These are phyloP conservation scores for Barbus barbus DNA, from an alignment of 2,113 vertebrate genomes.

Conservation along the genomic window DNA sequence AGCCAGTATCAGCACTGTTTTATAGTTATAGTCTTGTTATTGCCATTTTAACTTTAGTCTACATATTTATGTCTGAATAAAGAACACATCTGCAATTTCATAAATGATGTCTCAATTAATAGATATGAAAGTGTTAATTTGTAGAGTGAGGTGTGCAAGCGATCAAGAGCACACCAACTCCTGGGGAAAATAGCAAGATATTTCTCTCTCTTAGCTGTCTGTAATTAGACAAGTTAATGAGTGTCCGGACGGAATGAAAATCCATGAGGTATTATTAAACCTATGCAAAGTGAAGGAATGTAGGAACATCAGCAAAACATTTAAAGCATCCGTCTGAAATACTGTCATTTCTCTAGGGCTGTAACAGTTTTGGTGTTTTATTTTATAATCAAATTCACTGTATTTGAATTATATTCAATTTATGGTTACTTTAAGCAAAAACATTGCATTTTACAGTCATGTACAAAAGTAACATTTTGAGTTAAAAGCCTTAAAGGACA, in stretches of 20 bases:
- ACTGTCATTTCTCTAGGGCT: neutral
- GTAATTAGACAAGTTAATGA: constrained; percentile 13
- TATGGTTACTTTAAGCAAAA: neutral
- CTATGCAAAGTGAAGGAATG: neutral
- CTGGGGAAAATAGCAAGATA: neutral
- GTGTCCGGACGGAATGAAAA: neutral
- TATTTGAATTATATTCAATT: neutral
- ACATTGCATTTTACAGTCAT: neutral
- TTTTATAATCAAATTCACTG: neutral
- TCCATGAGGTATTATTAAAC: neutral
- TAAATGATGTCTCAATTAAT: neutral
- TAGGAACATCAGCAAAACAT: neutral
- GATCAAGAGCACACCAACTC: neutral
- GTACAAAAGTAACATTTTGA: neutral
- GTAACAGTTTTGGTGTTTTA: neutral
- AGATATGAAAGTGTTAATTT: neutral
- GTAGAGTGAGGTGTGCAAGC: neutral
- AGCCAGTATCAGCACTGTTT: neutral
- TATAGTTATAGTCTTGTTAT: neutral
- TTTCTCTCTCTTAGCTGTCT: neutral
- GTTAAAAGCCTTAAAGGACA: neutral
- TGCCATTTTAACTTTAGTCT: neutral
- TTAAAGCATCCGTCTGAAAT: neutral
- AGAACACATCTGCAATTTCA: neutral
- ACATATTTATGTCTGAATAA: neutral